Conservation (phyloP, 1,140 invertebrate species). For the Aphaenogaster ashmeadi region DNA sequence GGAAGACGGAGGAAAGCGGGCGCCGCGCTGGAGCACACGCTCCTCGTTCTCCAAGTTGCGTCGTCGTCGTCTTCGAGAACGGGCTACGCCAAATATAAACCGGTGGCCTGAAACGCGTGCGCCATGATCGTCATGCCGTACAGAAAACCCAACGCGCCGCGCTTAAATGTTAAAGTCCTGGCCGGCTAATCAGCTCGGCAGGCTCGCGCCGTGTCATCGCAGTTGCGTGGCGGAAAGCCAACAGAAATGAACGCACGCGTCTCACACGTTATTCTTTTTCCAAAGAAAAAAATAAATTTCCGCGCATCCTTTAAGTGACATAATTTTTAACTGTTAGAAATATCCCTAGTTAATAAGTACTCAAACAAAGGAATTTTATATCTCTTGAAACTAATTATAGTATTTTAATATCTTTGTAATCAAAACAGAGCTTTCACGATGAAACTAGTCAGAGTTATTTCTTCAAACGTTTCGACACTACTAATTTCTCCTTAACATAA, state of each 20-base stretch:
- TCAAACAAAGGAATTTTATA: neutral
- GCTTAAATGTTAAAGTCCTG: constrained; percentile 72
- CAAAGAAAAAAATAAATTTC: neutral
- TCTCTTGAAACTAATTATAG: neutral
- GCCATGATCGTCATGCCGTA: constrained; percentile 43
- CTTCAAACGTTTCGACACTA: neutral
- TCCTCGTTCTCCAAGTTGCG: constrained; percentile 41
- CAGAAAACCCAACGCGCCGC: constrained; percentile 5
- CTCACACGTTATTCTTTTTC: neutral
- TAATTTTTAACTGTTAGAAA: neutral
- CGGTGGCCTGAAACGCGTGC: constrained; percentile 67
- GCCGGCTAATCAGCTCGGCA: constrained; percentile 29
- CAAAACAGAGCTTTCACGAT: neutral
- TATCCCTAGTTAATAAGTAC: neutral
- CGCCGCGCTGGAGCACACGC: constrained; percentile 21
- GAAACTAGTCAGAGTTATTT: neutral
- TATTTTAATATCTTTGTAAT: neutral
- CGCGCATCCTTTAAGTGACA: neutral
- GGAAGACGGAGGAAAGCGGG: neutral
- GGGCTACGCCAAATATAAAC: constrained; percentile 74
- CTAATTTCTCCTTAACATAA: neutral
- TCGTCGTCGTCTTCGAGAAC: constrained; percentile 43
- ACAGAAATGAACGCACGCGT: constrained; percentile 60
- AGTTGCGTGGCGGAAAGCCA: constrained; percentile 66
- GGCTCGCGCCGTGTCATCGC: constrained; percentile 58